Evolutionary conservation across 1,140 invertebrate species (phyloP).

Genomic region (Dysdera silvatica): DNA sequence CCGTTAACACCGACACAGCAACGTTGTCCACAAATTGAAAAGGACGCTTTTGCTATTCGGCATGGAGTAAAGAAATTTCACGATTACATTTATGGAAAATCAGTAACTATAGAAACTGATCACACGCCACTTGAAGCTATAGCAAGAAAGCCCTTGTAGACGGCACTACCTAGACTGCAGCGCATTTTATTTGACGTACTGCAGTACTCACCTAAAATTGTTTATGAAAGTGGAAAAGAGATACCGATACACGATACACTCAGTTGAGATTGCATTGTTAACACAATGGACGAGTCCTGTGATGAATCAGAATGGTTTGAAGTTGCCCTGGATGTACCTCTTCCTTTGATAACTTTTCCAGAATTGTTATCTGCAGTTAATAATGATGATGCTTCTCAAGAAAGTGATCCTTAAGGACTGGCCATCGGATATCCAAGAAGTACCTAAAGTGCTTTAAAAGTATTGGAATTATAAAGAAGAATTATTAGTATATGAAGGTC

Average conservation of each 20-base stretch:
- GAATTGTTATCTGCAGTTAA: not conserved
- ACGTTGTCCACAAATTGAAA: conserved; percentile 46
- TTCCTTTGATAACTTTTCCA: not conserved
- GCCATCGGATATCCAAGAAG: not conserved
- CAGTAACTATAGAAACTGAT: conserved; percentile 7
- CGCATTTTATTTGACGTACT: conserved; percentile 32
- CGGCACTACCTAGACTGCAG: conserved; percentile 33
- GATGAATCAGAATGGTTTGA: not conserved
- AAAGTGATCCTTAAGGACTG: not conserved
- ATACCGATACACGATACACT: conserved; percentile 16
- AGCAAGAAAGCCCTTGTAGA: conserved; percentile 32
- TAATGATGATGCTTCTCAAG: not conserved
- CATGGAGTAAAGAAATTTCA: conserved; percentile 42
- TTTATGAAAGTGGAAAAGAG: conserved; percentile 22
- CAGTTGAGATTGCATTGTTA: too few relatives aligned
- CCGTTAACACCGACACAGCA: conserved; percentile 38
- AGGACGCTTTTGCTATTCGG: conserved; percentile 42
- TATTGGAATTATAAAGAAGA: conserved; percentile 5
- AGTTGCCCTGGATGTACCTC: not conserved
- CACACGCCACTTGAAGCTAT: conserved; percentile 32
- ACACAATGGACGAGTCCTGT: not conserved
- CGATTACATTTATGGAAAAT: conserved; percentile 42
- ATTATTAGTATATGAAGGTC: not conserved
- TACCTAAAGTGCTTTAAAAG: not conserved
- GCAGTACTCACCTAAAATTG: conserved; percentile 20